Conservation (phyloP, 2,888 invertebrate genomes). For the Drosophila tripunctata region DNA sequence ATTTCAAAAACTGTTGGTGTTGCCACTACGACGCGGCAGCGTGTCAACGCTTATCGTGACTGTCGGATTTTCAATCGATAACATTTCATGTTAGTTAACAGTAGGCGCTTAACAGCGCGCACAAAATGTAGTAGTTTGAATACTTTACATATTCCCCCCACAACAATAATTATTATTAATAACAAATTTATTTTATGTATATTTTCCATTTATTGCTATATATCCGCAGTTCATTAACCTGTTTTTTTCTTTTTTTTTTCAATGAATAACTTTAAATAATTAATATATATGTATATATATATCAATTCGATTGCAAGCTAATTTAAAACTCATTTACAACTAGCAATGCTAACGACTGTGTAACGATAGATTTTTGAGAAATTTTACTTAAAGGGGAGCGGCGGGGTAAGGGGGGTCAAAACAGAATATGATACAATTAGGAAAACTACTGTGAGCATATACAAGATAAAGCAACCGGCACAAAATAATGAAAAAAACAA, state of each 20-base stretch:
- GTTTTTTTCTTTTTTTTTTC: too few relatives aligned
- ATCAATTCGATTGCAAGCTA: constrained; percentile 43
- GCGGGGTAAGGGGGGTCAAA: constrained; percentile 4
- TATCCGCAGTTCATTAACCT: constrained; percentile 43
- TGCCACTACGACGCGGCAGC: not conserved
- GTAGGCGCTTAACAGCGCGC: not conserved
- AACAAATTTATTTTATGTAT: not conserved
- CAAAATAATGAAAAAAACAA: constrained; percentile 25
- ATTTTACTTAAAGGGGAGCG: constrained; percentile 5
- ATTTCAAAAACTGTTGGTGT: constrained; percentile 2
- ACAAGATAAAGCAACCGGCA: constrained; percentile 64
- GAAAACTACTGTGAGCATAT: constrained; percentile 28
- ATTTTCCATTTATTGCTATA: constrained; percentile 45
- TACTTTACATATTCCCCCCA: too few relatives aligned
- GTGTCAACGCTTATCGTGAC: not conserved
- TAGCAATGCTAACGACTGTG: constrained; percentile 25
- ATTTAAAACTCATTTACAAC: constrained; percentile 39
- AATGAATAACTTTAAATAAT: constrained; percentile 18
- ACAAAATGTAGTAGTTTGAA: too few relatives aligned
- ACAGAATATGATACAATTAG: constrained; percentile 53
- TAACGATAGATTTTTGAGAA: constrained; percentile 27
- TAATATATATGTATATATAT: too few relatives aligned
- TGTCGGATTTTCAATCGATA: not conserved
- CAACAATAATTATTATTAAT: not conserved
- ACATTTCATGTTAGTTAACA: not conserved